Evolutionary conservation across 2,113 vertebrate genomes (phyloP).

Genomic region (Gavia stellata): DNA sequence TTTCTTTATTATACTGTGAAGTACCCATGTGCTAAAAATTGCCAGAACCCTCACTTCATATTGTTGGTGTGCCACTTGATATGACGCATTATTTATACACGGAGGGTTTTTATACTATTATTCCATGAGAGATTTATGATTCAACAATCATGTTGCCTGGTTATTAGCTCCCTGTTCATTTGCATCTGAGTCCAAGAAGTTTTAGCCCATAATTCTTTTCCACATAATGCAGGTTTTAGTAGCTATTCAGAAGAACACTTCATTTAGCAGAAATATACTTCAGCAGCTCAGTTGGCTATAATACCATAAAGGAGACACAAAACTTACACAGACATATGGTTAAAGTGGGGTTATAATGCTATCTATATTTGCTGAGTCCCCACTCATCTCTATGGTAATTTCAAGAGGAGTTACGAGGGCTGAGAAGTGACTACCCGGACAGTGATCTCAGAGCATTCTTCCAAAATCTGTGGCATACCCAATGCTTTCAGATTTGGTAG

Average conservation of each 20-base stretch:
- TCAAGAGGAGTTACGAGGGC: neutral
- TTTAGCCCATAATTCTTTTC: neutral
- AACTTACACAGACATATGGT: neutral
- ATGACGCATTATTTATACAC: neutral
- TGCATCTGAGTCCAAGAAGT: neutral
- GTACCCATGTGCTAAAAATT: neutral
- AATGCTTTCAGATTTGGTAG: neutral
- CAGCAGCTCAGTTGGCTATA: neutral
- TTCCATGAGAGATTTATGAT: neutral
- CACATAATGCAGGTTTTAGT: neutral
- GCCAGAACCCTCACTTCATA: neutral
- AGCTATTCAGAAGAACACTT: neutral
- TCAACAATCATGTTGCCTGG: neutral
- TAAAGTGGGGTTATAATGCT: neutral
- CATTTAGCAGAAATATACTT: neutral
- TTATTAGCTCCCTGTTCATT: neutral
- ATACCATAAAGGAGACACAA: neutral
- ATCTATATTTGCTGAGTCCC: neutral
- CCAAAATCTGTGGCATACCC: neutral
- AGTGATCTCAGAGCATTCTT: neutral
- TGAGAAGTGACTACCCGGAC: neutral
- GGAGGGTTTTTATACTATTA: neutral
- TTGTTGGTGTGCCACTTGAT: neutral
- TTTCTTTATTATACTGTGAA: neutral
- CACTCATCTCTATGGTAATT: neutral